Base-by-base conservation (phyloP, 2,797 vertebrate genomes). In the Miichthys miiuy region DNA sequence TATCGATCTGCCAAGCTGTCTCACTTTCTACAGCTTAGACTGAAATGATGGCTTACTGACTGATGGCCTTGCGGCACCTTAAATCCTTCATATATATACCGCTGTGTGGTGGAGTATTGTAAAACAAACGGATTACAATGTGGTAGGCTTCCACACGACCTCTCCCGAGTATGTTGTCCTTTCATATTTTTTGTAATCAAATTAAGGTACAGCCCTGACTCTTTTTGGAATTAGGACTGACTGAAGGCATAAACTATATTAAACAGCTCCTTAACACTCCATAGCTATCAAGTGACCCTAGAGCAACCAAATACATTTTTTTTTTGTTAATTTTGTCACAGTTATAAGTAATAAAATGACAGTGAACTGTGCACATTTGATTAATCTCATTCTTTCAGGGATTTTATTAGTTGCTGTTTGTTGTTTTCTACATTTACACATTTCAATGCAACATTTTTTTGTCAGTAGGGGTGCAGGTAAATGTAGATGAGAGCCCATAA, bases 1-100 rank as follows among this genome's bases (percentile, higher is more conserved):
- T 94, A 93, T 94, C 80, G 88, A 94, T 92, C 87, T 74, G 71
- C 64, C 74, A 69, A 79, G 78, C 84, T 80, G 77, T 86, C 81
- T 89, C 85, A 83, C 88, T 89, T 85, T 89, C 81, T 79, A 50
- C 65, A 82, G 83, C 84, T 86, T 69, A 63, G 74, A 85, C 57
- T 88, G 62, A 83, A 87, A 87, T 86, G 79, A 91, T 84, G 82
- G 67, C 79, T 90, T 81, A 73, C 82, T 85, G 88, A 84, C 80
- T 82, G 81, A 77, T 68, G 47, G 57, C 56, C 75, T 68, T 80
- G 78, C 50, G 34, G 34, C 34, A 9, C 34, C 34, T 74, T 56
- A 71, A 69, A 85, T 74, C 17, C 68, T 72, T 34, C 20, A 65
- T 69, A 63, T 30, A 52, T 57, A 56, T 41, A 75, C 34, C 34